Evolutionary conservation across 2,888 invertebrate genomes (phyloP), one percentile per base, ranked within the genome.

Genomic region (Podabrus alpinus): DNA sequence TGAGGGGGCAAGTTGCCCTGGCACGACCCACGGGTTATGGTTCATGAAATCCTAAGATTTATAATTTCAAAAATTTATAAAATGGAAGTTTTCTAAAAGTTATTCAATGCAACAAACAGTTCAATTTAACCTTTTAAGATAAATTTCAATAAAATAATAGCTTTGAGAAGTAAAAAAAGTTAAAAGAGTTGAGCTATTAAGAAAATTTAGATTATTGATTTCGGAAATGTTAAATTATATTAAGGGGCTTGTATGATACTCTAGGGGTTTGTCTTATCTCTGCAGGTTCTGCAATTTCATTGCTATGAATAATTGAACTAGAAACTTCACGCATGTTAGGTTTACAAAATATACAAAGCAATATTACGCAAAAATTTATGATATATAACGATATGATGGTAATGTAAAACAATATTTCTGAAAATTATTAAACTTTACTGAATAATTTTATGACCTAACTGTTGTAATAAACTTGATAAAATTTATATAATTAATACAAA

Each of bases 151-250:
- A 45, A 21, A 7, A 45, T 45, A n/a, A n/a, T n/a, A n/a, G n/a
- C n/a, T 45, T 45, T 9, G 45, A 45, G 2, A 7, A n/a, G 0
- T 13, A 64, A 64, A 60, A 16, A 7, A 64, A 10, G 17, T 64
- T 62, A n/a, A 16, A 21, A 9, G 13, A 19, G n/a, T 16, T 9
- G 17, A 64, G 21, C 16, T 21, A 19, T 64, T 21, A 21, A 71
- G 25, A 66, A 59, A 71, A 66, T 67, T 67, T 67, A 60, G 60
- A 71, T 71, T 71, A 71, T 67, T 71, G 71, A 67, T 71, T 71
- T 71, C 24, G 60, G 67, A 66, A 66, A 71, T 71, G 67, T 71
- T 71, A 61, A 66, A 71, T 67, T 71, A 71, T 66, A 71, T 71
- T 67, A 71, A 67, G 71, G 71, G 66, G 71, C 66, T 71, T 60